Evolutionary conservation across 1,140 invertebrate genomes (phyloP).

Genomic region (Atta texana): DNA sequence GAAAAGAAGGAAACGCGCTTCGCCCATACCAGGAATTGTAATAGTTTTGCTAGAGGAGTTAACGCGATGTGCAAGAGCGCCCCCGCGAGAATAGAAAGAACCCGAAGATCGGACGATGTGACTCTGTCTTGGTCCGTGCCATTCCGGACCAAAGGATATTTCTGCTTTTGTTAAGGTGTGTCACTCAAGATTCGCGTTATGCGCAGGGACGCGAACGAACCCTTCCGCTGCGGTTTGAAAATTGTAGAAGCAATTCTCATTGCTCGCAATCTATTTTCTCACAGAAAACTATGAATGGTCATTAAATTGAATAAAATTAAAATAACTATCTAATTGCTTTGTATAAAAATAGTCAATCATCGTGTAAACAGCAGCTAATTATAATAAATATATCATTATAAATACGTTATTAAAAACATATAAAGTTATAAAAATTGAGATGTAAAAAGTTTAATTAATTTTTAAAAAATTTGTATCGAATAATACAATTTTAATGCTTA

Average conservation of each 20-base stretch:
- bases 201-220: conserved; percentile 21
- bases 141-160: conserved; percentile 22
- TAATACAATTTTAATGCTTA: conserved; percentile 9
- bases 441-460: conserved; percentile 1
- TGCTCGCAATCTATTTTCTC: conserved; percentile 1
- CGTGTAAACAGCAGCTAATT: background rate
- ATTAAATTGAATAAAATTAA: background rate
- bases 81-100: conserved; percentile 68
- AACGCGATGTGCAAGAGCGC: conserved; percentile 48
- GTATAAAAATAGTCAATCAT: background rate
- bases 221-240: conserved; percentile 36
- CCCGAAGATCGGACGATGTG: conserved; percentile 46
- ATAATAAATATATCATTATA: background rate
- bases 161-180: conserved; percentile 58
- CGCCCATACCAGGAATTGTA: conserved; percentile 75
- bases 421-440: background rate
- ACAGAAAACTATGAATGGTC: background rate
- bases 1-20: conserved; percentile 77
- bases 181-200: conserved; percentile 57
- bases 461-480: background rate
- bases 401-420: background rate
- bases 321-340: background rate
- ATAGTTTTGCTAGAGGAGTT: conserved; percentile 75
- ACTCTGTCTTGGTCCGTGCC: conserved; percentile 42
- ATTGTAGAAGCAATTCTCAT: conserved; percentile 28